phyloP scores from a whole-genome alignment of 2,797 vertebrate genomes.

The Pangasius sanitwongsei region DNA sequence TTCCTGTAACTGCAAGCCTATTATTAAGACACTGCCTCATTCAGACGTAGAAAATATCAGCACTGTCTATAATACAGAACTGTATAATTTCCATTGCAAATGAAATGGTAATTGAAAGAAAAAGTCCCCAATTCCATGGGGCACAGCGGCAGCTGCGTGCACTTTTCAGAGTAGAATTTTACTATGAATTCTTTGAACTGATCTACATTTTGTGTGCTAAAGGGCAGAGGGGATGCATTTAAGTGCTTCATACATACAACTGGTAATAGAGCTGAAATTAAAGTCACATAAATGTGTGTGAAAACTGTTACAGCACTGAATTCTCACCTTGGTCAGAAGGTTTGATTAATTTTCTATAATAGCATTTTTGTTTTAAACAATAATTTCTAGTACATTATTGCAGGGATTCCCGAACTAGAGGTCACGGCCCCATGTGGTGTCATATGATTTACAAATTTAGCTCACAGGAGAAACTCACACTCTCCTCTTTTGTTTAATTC shows the following conservation, averaged over 20 bases:
- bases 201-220: background rate
- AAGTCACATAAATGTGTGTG: background rate
- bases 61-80: background rate
- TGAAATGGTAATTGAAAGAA: background rate
- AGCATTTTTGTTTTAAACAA: no score
- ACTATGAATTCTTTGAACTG: background rate
- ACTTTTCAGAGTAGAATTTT: background rate
- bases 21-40: background rate
- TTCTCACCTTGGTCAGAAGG: no score
- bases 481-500: no score
- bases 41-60: background rate
- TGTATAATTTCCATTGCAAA: constrained; percentile 14
- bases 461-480: no score
- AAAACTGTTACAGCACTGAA: no score
- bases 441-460: no score
- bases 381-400: no score
- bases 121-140: background rate
- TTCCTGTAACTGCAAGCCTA: background rate
- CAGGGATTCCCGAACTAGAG: no score
- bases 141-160: background rate
- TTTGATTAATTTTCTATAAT: no score
- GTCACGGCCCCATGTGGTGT: no score
- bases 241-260: background rate
- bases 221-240: background rate
- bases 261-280: background rate